Conservation (phyloP, 1,140 invertebrate genomes). For the Nilaparvata lugens region DNA sequence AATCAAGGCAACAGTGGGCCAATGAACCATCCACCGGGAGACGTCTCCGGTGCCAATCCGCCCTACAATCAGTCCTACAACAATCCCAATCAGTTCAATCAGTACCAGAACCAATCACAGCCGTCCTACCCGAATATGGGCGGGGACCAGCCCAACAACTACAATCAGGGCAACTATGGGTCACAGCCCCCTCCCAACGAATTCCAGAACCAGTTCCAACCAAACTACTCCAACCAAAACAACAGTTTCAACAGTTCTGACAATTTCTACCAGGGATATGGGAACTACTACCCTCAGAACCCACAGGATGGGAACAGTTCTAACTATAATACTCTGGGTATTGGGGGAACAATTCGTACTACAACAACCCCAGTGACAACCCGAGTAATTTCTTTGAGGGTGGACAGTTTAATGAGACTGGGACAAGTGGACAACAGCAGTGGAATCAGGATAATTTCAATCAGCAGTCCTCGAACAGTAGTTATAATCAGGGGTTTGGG, state of each 20-base stretch:
- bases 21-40: neutral
- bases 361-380: neutral
- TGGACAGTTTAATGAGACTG: neutral
- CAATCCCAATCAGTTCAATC: conserved; percentile 5
- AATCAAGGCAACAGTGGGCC: neutral
- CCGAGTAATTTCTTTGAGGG: neutral
- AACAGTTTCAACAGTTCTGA: conserved; percentile 26
- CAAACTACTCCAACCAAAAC: conserved; percentile 34
- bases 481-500: neutral
- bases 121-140: neutral
- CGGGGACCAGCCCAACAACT: neutral
- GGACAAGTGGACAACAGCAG: neutral
- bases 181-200: neutral
- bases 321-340: neutral
- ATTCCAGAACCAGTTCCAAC: conserved; percentile 31
- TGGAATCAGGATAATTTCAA: neutral
- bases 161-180: neutral
- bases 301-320: conserved; percentile 23
- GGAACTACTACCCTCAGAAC: conserved; percentile 32
- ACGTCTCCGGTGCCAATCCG: neutral
- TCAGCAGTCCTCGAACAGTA: neutral
- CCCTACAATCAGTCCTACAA: conserved; percentile 7
- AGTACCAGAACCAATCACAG: neutral
- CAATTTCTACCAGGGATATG: conserved; percentile 37
- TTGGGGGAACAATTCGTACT: neutral